Percentiles rank a stretch among this genome's conserved stretches.
Evolutionary conservation across 2,797 vertebrate species (phyloP).

Genomic region (Manis pentadactyla): DNA sequence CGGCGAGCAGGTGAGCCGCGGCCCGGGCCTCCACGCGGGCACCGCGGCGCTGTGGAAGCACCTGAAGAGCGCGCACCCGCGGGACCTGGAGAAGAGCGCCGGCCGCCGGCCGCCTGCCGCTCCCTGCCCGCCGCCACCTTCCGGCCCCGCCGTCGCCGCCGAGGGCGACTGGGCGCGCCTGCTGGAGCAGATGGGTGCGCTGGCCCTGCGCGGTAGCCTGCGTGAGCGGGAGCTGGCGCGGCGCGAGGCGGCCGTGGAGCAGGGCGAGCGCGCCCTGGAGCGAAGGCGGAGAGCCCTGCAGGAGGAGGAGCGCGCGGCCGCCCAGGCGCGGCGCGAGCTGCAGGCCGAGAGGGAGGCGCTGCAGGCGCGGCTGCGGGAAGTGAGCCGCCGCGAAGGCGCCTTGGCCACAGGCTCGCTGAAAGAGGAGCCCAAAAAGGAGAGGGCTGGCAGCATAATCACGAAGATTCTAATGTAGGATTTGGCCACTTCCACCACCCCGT

Average conservation of each 20-base stretch:
- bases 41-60: constrained; percentile 72
- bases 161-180: constrained; percentile 75
- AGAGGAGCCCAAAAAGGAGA: constrained; percentile 41
- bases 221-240: constrained; percentile 75
- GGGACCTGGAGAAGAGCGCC: constrained; percentile 61
- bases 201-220: constrained; percentile 65
- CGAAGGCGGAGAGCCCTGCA: constrained; percentile 40
- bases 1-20: constrained; percentile 71
- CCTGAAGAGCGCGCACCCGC: constrained; percentile 58
- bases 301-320: constrained; percentile 51
- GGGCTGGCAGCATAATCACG: background rate
- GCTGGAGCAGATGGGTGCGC: constrained; percentile 65
- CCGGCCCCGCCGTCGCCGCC: background rate
- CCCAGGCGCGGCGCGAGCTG: constrained; percentile 43
- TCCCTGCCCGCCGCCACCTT: accelerated
- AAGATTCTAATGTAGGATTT: constrained; percentile 42
- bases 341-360: constrained; percentile 49
- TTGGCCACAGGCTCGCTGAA: background rate
- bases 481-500: accelerated
- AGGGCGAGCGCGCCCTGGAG: constrained; percentile 67
- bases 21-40: constrained; percentile 53
- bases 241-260: constrained; percentile 62
- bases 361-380: constrained; percentile 49
- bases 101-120: background rate
- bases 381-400: background rate